Base-by-base conservation (phyloP, 2,888 invertebrate genomes). In the Erebia ligea region DNA sequence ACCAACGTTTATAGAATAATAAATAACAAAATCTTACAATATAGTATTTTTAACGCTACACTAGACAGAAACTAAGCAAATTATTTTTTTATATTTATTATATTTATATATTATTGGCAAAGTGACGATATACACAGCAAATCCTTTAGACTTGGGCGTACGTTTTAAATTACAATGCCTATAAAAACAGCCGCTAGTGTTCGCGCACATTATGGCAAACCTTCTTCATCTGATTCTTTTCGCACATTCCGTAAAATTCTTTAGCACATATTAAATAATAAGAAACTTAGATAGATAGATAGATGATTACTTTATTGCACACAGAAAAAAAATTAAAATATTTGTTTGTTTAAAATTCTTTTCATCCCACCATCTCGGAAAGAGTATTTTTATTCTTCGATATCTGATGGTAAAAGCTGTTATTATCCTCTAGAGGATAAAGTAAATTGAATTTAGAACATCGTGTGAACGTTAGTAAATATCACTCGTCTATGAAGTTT, bases 1-100 rank as follows among this genome's bases (percentile, higher is more conserved):
- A 62, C 15, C 45, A 48, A 48, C 62, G 21, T 48, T 48, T 48
- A 86, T 90, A 91, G 87, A 87, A 89, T 87, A 91, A 90, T 92
- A 92, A 92, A 92, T 92, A 92, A 92, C 92, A 91, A 91, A 92
- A 89, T 83, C 89, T 91, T 91, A 91, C 79, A 86, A 70, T 73
- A 70, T 70, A 70, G 17, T 81, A 76, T 69, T 71, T 81, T 78
- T 82, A 85, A 86, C 77, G 79, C 86, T 90, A 89, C 75, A 76
- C 87, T 91, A 91, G 83, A 87, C 84, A 85, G 83, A 88, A 86
- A 89, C 89, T 88, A 91, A 89, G 90, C 88, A 81, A 87, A 82
- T 86, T 86, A 87, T 79, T 75, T 34, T 25, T 34, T 34, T 34
- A 34, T 34, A 34, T 34, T 6, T 34, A 34, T 34, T 80, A 81